These are phyloP conservation scores for Philaenus spumarius DNA, from an alignment of 1,140 invertebrate species.

Conservation along the genomic window DNA sequence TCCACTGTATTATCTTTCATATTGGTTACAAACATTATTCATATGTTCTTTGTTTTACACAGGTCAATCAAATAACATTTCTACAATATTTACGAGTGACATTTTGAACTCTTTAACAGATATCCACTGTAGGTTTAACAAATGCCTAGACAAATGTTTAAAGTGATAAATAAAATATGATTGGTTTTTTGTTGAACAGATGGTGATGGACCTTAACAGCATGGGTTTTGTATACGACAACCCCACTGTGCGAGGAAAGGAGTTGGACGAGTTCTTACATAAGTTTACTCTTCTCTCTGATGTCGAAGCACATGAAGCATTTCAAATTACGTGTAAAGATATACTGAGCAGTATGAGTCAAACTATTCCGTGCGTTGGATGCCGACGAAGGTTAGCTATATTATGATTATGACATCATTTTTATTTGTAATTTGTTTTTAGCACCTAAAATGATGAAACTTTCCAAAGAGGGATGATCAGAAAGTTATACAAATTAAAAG, in stretches of 20 bases:
- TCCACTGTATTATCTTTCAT: neutral
- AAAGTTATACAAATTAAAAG: too few relatives aligned
- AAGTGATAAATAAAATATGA: neutral
- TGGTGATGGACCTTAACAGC: slow-evolving; percentile 84
- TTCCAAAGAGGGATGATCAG: too few relatives aligned
- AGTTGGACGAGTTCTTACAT: slow-evolving; percentile 73
- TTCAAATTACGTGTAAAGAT: slow-evolving; percentile 75
- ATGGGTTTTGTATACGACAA: slow-evolving; percentile 73
- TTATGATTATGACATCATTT: neutral
- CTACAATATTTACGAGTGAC: neutral
- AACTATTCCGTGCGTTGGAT: slow-evolving; percentile 87
- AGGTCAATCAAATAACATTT: neutral
- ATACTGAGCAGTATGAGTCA: slow-evolving; percentile 77
- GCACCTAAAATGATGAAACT: too few relatives aligned
- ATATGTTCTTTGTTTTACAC: neutral
- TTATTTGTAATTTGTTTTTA: too few relatives aligned
- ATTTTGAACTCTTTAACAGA: neutral
- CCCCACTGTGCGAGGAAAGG: slow-evolving; percentile 65
- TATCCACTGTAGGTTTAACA: neutral
- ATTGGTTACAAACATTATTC: neutral
- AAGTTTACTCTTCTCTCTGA: slow-evolving; percentile 71
- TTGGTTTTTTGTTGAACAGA: slow-evolving; percentile 46
- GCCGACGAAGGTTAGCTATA: slow-evolving; percentile 66
- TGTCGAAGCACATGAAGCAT: slow-evolving; percentile 68
- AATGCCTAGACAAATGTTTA: neutral